Percentiles rank a stretch among this genome's conserved stretches.
phyloP scores from a whole-genome alignment of 2,113 vertebrate genomes.

The Hyla sarda region DNA sequence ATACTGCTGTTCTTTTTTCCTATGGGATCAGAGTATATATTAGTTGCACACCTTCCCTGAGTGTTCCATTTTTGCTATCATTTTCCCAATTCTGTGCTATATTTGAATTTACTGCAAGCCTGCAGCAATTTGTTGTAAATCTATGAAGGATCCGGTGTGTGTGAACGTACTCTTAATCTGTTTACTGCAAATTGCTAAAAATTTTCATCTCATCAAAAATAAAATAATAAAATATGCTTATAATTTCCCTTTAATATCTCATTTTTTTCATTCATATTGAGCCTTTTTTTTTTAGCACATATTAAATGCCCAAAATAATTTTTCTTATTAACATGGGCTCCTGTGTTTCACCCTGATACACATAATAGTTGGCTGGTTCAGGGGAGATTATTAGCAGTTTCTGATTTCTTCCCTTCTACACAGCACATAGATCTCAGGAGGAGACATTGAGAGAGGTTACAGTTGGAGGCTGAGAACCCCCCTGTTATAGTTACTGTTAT shows the following conservation, averaged over 20 bases:
- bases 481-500: neutral
- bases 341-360: neutral
- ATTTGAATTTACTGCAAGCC: no score
- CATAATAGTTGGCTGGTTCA: neutral
- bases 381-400: neutral
- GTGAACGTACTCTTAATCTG: no score
- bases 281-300: neutral
- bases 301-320: neutral
- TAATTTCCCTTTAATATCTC: neutral
- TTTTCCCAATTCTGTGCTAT: no score
- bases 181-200: no score
- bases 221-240: neutral
- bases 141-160: no score
- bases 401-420: neutral
- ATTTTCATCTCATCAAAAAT: no score
- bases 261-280: neutral
- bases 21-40: no score
- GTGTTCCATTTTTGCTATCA: no score
- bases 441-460: neutral
- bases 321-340: neutral
- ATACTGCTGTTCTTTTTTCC: no score
- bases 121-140: no score
- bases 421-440: neutral
- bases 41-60: no score
- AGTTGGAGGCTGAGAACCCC: neutral